A percentile compares a stretch with the other conserved stretches of the same genome.
Evolutionary conservation across 2,797 vertebrate genomes (phyloP).

Genomic region (Sebastes taczanowskii): DNA sequence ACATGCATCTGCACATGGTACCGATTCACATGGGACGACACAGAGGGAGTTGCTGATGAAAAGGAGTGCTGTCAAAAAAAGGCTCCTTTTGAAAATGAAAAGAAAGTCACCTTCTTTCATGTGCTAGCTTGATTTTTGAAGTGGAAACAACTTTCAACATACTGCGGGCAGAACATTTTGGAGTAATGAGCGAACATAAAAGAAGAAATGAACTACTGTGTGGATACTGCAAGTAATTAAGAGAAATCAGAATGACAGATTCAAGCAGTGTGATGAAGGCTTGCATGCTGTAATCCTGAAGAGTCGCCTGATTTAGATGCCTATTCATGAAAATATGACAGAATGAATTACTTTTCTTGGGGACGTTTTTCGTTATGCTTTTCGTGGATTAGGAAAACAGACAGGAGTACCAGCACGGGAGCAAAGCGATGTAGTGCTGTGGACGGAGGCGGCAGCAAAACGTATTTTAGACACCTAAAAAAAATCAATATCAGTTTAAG

Average conservation of each 20-base stretch:
- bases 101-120: neutral
- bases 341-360: neutral
- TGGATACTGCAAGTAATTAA: neutral
- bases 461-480: too few relatives aligned
- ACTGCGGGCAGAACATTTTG: neutral
- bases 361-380: neutral
- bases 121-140: neutral
- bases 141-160: neutral
- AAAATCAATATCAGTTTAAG: too few relatives aligned
- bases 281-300: neutral
- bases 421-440: too few relatives aligned
- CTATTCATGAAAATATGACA: neutral
- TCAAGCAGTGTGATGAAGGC: neutral
- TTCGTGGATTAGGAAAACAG: neutral
- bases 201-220: neutral
- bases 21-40: neutral
- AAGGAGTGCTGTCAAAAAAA: conserved; percentile 4
- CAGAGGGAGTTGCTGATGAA: conserved; percentile 6
- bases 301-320: neutral
- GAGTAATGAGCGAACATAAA: conserved; percentile 31
- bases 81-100: conserved; percentile 6
- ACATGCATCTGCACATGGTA: neutral
- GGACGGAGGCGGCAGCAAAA: too few relatives aligned
- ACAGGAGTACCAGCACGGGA: too few relatives aligned
- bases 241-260: neutral